Conservation (phyloP, 2,113 vertebrate genomes). For the Tragelaphus buxtoni region DNA sequence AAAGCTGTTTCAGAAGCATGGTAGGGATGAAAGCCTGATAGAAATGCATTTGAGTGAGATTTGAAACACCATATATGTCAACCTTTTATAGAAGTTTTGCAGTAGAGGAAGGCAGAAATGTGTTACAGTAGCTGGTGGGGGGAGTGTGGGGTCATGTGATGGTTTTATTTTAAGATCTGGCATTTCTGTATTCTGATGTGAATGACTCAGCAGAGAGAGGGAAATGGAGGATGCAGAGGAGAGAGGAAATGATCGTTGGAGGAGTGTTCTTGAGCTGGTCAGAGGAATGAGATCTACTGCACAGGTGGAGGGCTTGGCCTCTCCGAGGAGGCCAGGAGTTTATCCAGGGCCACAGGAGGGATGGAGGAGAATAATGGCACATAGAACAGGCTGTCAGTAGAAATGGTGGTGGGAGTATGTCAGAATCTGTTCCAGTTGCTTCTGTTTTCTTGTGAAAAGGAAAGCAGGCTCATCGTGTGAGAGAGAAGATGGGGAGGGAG, state of each 20-base stretch:
- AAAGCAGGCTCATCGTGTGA: neutral
- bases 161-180: neutral
- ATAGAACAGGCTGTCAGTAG: accelerated
- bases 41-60: neutral
- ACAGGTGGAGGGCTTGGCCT: neutral
- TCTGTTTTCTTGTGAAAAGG: neutral
- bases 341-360: neutral
- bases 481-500: neutral
- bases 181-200: neutral
- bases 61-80: neutral
- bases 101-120: neutral
- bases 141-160: neutral
- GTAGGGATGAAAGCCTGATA: neutral
- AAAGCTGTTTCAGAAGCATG: neutral
- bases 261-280: neutral
- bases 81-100: neutral
- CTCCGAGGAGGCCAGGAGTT: neutral
- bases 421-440: neutral
- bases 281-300: neutral
- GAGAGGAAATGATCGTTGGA: neutral
- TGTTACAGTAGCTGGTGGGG: neutral
- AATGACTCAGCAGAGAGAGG: neutral
- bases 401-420: neutral
- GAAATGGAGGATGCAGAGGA: neutral
- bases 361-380: neutral